Conservation (phyloP, 1,140 invertebrate species). For the Heterodera carotae region DNA sequence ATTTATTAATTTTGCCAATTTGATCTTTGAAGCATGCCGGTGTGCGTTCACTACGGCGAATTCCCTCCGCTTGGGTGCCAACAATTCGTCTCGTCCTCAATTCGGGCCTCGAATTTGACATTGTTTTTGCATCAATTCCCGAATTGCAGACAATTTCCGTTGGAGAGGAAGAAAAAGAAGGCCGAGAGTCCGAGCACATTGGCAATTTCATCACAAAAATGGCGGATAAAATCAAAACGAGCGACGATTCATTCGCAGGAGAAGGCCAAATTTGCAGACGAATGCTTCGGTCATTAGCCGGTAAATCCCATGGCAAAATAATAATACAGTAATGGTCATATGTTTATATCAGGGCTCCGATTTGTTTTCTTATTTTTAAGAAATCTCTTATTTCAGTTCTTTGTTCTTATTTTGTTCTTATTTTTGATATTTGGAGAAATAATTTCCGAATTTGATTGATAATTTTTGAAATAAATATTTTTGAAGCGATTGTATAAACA, state of each 20-base stretch:
- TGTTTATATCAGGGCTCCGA: too few relatives aligned
- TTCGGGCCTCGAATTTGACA: background rate
- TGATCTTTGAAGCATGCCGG: background rate
- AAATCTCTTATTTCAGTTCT: too few relatives aligned
- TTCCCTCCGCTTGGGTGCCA: background rate
- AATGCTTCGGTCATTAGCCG: background rate
- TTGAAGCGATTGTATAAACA: too few relatives aligned
- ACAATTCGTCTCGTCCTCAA: background rate
- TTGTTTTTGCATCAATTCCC: background rate
- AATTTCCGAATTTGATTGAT: too few relatives aligned
- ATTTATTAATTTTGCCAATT: too few relatives aligned
- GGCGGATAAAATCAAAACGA: background rate
- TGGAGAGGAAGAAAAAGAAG: background rate
- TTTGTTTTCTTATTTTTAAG: too few relatives aligned
- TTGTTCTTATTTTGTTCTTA: too few relatives aligned
- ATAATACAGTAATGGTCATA: too few relatives aligned
- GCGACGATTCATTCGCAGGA: background rate
- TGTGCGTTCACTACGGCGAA: background rate
- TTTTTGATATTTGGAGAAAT: too few relatives aligned
- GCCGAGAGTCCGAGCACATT: background rate
- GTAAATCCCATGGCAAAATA: too few relatives aligned
- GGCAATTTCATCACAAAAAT: background rate
- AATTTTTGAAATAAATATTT: too few relatives aligned
- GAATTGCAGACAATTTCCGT: background rate
- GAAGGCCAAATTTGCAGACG: background rate